Evolutionary conservation across 2,113 vertebrate species (phyloP).

Genomic region (Labeo catla): DNA sequence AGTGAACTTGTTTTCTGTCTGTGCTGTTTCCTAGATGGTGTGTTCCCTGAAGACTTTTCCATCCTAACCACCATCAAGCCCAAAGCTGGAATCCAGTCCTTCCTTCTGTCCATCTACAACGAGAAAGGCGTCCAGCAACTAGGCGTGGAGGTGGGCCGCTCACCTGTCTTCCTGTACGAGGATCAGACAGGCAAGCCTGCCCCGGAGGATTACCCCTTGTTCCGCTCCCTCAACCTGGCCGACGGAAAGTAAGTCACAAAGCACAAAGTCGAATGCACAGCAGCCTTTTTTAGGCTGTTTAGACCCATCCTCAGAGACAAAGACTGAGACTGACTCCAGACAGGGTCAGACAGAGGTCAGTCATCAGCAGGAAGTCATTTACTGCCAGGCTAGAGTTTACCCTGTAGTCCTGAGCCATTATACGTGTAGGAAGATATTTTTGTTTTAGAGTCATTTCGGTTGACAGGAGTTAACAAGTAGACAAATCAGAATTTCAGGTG

Average conservation of each 20-base stretch:
- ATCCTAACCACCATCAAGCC: conserved; percentile 93
- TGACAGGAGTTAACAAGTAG: not conserved
- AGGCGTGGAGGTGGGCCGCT: conserved; percentile 93
- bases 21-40: conserved; percentile 73
- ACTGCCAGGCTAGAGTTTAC: not conserved
- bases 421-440: not conserved
- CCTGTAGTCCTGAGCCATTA: not conserved
- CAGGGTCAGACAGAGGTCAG: conserved; percentile 29
- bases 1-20: not conserved
- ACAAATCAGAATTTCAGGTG: conserved; percentile 2
- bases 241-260: conserved; percentile 90
- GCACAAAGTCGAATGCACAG: not conserved
- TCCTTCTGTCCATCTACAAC: conserved; percentile 94
- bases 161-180: conserved; percentile 94
- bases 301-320: conserved; percentile 7
- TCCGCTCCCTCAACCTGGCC: conserved; percentile 88
- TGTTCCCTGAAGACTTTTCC: conserved; percentile 97
- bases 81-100: conserved; percentile 91
- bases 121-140: conserved; percentile 92
- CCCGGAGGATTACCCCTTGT: conserved; percentile 94
- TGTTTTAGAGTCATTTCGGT: conserved; percentile 8
- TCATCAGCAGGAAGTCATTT: conserved; percentile 22
- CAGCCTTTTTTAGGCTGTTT: conserved; percentile 4
- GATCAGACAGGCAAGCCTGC: conserved; percentile 91
- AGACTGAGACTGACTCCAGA: conserved; percentile 17